phyloP scores from a whole-genome alignment of 1,140 invertebrate genomes.

The Drosophila carrolli region DNA sequence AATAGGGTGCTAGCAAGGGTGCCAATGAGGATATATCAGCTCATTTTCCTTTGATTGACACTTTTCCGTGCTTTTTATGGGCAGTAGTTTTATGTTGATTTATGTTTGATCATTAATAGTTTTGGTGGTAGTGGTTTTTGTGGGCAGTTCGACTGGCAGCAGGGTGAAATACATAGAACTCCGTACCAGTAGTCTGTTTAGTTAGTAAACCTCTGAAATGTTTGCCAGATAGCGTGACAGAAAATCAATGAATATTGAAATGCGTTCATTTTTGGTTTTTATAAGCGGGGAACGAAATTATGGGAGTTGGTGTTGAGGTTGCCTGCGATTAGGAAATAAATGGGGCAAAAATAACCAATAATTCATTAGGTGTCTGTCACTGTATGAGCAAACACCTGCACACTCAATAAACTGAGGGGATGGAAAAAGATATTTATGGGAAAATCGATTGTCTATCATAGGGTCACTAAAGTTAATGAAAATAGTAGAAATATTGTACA shows the following conservation, averaged over 20 bases:
- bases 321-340: slow-evolving; percentile 17
- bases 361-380: slow-evolving; percentile 43
- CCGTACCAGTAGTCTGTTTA: slow-evolving; percentile 5
- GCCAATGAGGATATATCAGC: slow-evolving; percentile 4
- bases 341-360: slow-evolving; percentile 39
- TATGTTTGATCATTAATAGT: slow-evolving; percentile 69
- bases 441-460: slow-evolving; percentile 21
- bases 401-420: slow-evolving; percentile 1
- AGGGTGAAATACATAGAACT: background rate
- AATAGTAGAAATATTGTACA: background rate
- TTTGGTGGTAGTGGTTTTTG: background rate
- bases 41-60: slow-evolving; percentile 46
- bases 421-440: slow-evolving; percentile 2
- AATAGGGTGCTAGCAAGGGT: slow-evolving; percentile 20
- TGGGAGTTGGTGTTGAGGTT: slow-evolving; percentile 12
- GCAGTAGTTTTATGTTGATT: slow-evolving; percentile 57
- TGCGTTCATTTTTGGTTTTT: slow-evolving; percentile 45
- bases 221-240: slow-evolving; percentile 68
- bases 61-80: slow-evolving; percentile 30
- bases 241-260: slow-evolving; percentile 75
- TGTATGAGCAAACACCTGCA: slow-evolving; percentile 41
- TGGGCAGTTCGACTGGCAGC: background rate
- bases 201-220: slow-evolving; percentile 56
- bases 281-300: slow-evolving; percentile 12
- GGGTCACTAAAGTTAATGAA: slow-evolving; percentile 12